Evolutionary conservation across 2,797 vertebrate species (phyloP).

Genomic region (Rhinatrema bivittatum): DNA sequence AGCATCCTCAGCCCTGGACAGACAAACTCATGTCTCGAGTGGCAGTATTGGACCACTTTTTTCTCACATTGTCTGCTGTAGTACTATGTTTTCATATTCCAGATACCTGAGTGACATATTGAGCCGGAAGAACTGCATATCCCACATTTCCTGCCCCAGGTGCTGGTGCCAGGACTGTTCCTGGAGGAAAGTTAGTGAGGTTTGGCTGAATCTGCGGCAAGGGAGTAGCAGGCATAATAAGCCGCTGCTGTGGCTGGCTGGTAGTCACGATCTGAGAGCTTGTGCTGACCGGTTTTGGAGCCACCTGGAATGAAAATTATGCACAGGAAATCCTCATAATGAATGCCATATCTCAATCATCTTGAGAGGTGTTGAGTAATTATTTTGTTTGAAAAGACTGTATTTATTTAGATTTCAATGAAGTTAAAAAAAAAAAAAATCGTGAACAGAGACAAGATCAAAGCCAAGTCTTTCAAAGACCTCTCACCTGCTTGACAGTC

Average conservation of each 20-base stretch:
- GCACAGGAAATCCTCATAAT: conserved; percentile 3
- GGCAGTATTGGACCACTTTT: no score
- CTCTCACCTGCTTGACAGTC: conserved; percentile 88
- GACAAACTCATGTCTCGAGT: no score
- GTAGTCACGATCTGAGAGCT: conserved; percentile 78
- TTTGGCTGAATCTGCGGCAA: conserved; percentile 94
- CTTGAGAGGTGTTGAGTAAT: no score
- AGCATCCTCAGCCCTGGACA: no score
- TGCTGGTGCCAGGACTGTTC: conserved; percentile 85
- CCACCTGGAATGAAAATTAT: conserved; percentile 65
- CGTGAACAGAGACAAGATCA: no score
- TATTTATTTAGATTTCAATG: no score
- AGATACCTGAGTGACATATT: conserved; percentile 92
- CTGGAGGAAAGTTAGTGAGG: conserved; percentile 88
- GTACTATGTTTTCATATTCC: no score
- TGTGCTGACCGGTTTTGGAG: conserved; percentile 78
- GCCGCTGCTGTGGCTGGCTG: conserved; percentile 84
- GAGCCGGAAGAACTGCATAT: conserved; percentile 89
- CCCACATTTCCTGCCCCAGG: conserved; percentile 83
- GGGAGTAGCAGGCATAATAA: conserved; percentile 95
- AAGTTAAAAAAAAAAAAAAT: no score
- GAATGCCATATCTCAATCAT: no score
- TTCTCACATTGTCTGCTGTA: no score
- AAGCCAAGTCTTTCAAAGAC: no score
- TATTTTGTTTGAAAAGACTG: no score